A percentile compares a stretch with the other conserved stretches of the same genome.
Evolutionary conservation across 2,113 vertebrate species (phyloP).

Genomic region (Colistium nudipinnis): DNA sequence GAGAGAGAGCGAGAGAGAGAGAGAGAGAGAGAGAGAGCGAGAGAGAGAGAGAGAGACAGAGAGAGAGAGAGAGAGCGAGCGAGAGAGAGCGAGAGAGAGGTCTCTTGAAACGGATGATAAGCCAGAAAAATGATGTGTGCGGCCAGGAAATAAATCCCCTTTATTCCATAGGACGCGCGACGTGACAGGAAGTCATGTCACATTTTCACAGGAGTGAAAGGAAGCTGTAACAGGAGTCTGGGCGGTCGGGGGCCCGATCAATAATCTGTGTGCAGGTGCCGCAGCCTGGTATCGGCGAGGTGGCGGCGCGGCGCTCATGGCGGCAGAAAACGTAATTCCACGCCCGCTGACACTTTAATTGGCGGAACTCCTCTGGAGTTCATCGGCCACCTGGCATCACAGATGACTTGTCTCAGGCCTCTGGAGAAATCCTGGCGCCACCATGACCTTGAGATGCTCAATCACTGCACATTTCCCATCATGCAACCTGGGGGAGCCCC

Average conservation of each 20-base stretch:
- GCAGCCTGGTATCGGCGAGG: conserved; percentile 24
- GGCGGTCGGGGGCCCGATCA: conserved; percentile 56
- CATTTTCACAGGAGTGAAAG: conserved; percentile 1
- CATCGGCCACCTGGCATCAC: conserved; percentile 50
- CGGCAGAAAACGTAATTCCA: conserved; percentile 49
- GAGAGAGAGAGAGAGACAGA: too few species aligned
- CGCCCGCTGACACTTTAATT: conserved; percentile 66
- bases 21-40: too few species aligned
- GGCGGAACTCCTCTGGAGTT: conserved; percentile 63
- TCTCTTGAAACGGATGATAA: conserved; percentile 19
- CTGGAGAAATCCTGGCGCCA: conserved; percentile 47
- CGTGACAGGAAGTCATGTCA: conserved; percentile 19
- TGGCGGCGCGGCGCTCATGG: conserved; percentile 46
- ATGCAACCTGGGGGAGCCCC: conserved; percentile 31
- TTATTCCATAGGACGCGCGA: neutral
- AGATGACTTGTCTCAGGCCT: conserved; percentile 50
- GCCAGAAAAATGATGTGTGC: conserved; percentile 14
- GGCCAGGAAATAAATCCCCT: conserved; percentile 16
- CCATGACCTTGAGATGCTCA: conserved; percentile 68
- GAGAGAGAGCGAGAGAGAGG: too few species aligned
- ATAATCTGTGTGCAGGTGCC: conserved; percentile 53
- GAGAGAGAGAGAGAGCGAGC: too few species aligned
- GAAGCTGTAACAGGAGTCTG: conserved; percentile 47
- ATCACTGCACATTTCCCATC: conserved; percentile 47
- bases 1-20: too few species aligned